Evolutionary conservation across 2,113 vertebrate species (phyloP), one percentile per base, ranked within the genome.

Genomic region (Panurus biarmicus): DNA sequence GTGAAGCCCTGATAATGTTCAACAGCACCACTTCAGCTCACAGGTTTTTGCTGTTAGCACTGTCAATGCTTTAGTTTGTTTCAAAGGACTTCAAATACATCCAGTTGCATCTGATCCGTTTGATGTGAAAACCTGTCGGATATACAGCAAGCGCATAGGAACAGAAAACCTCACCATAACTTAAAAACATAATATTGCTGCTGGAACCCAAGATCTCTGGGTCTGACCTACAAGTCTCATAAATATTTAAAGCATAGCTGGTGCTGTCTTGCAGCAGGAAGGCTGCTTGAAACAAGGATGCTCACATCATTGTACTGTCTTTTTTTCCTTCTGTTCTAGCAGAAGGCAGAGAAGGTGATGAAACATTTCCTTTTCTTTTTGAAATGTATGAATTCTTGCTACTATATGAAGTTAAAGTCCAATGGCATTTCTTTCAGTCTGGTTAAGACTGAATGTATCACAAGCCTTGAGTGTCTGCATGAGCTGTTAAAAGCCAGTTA

Each of bases 241-340:
- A 64, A 54, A 54, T 85, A 77, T 14, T 80, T 81, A 36, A 65
- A 53, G 50, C 7, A 4, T 18, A 75, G 15, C 33, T 67, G 25
- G 23, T 84, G 10, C 4, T 62, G 18, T 73, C 35, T 45, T 84
- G 20, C 22, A 50, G 47, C 33, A 66, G 60, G 25, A 77, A 61
- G 23, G 38, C 19, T 60, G 7, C 56, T 66, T 66, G 48, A 89
- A 83, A 44, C 29, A 69, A 67, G 16, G 33, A 8, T 18, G 6
- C 22, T 53, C 10, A 9, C 16, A 5, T 31, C 11, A 14, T 16
- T 2, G 10, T 2, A 1, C 26, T 57, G 5, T 12, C 2, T 36
- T 9, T 42, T 57, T 65, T 36, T 17, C 31, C 6, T 24, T 0
- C 20, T 82, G 17, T 45, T 74, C 33, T 48, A 42, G 23, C 10